These are phyloP conservation scores for Drosophila obscura DNA, from an alignment of 1,140 invertebrate genomes.

Conservation along the genomic window DNA sequence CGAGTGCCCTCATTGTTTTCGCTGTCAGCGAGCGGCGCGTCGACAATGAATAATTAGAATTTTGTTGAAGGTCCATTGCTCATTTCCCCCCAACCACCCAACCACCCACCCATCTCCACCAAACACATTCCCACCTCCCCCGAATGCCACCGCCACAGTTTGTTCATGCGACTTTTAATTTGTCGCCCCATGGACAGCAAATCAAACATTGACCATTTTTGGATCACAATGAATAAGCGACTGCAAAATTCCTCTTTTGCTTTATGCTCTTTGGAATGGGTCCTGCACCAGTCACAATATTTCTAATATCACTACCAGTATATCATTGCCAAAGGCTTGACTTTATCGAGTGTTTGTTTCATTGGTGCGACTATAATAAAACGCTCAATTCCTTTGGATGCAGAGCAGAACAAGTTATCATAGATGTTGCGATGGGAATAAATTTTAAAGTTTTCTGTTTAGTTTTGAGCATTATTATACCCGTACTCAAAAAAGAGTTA, in stretches of 20 bases:
- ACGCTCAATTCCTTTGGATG: background rate
- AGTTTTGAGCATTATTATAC: too few species aligned
- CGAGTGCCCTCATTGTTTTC: slow-evolving; percentile 77
- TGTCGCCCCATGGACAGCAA: slow-evolving; percentile 23
- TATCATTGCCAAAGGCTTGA: slow-evolving; percentile 5
- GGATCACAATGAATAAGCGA: slow-evolving; percentile 15
- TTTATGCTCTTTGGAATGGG: slow-evolving; percentile 6
- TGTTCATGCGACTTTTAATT: slow-evolving; percentile 58
- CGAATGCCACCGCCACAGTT: slow-evolving; percentile 15
- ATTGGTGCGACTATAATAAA: background rate
- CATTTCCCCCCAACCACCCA: slow-evolving; percentile 38
- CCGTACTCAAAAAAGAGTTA: too few species aligned
- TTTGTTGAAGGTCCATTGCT: slow-evolving; percentile 61
- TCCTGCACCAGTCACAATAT: background rate
- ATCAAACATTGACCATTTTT: slow-evolving; percentile 37
- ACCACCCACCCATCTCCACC: background rate
- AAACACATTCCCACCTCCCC: background rate
- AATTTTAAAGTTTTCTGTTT: too few species aligned
- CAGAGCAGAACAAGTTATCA: too few species aligned
- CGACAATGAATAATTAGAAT: slow-evolving; percentile 79
- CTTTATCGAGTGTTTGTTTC: background rate
- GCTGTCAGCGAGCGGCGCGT: slow-evolving; percentile 72
- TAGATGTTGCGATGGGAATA: too few species aligned
- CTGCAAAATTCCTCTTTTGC: slow-evolving; percentile 2
- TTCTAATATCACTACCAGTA: slow-evolving; percentile 13